Conservation (phyloP, 2,888 invertebrate species). For the Drosophila greeni region DNA sequence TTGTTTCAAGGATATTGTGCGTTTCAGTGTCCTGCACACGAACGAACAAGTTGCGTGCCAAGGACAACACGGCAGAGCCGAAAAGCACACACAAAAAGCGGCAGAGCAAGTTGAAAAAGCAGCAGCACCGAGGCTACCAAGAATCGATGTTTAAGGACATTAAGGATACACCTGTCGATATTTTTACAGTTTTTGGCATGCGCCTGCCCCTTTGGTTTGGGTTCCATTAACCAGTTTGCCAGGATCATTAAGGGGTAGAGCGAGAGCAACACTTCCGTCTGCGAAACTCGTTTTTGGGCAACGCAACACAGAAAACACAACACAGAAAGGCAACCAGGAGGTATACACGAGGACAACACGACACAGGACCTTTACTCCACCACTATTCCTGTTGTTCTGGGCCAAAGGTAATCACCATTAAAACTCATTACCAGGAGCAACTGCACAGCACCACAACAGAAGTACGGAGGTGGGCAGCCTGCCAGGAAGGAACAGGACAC, state of each 20-base stretch:
- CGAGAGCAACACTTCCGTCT: conserved; percentile 40
- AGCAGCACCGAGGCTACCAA: conserved; percentile 35
- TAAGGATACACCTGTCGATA: conserved; percentile 74
- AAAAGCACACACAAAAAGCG: conserved; percentile 22
- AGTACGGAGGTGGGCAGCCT: conserved; percentile 7
- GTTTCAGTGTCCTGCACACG: conserved; percentile 49
- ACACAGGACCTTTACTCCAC: conserved; percentile 31
- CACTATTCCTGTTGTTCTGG: conserved; percentile 28
- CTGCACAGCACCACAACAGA: conserved; percentile 23
- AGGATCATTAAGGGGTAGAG: conserved; percentile 43
- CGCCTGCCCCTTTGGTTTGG: conserved; percentile 37
- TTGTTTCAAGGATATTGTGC: conserved; percentile 67
- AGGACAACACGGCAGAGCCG: conserved; percentile 53
- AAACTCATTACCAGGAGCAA: conserved; percentile 73
- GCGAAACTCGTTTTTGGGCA: conserved; percentile 35
- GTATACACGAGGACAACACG: conserved; percentile 25
- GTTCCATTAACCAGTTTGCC: conserved; percentile 45
- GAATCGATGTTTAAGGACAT: conserved; percentile 68
- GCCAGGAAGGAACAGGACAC: conserved; percentile 32
- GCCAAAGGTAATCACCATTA: conserved; percentile 69
- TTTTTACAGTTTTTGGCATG: conserved; percentile 66
- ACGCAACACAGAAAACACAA: not conserved
- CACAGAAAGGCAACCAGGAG: not conserved
- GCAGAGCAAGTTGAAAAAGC: conserved; percentile 32
- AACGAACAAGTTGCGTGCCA: conserved; percentile 62